These are phyloP conservation scores for Zophobas atratus DNA, from an alignment of 1,140 invertebrate genomes.

Conservation along the genomic window DNA sequence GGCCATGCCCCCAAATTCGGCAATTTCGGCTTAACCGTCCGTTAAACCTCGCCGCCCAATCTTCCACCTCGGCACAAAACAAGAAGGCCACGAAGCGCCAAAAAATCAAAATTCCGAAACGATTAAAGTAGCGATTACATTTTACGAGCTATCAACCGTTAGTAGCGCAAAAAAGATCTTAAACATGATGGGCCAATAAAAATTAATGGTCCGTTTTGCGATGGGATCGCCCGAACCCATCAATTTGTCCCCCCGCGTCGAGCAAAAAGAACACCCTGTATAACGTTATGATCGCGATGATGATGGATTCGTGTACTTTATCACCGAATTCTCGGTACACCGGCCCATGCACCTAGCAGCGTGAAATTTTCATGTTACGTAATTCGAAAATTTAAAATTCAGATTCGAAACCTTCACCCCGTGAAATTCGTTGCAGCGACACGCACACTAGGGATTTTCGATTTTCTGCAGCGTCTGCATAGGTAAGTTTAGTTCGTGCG, in stretches of 20 bases:
- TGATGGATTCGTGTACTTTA: background rate
- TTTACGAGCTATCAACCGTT: background rate
- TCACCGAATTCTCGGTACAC: background rate
- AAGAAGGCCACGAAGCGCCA: background rate
- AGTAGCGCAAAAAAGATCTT: too few relatives aligned
- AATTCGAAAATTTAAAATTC: background rate
- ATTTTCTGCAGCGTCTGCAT: too few relatives aligned
- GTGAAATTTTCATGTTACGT: background rate
- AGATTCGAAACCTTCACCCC: background rate
- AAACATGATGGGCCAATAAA: background rate
- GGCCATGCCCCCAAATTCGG: too few relatives aligned
- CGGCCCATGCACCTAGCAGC: too few relatives aligned
- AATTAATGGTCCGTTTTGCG: background rate
- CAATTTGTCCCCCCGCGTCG: background rate
- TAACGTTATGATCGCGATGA: background rate
- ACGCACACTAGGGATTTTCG: background rate
- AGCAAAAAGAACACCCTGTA: slow-evolving; percentile 1
- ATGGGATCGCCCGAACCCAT: background rate
- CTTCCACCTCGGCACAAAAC: too few relatives aligned
- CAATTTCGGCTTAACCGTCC: too few relatives aligned
- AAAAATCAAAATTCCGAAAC: background rate
- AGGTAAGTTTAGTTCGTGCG: background rate
- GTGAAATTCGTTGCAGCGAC: background rate
- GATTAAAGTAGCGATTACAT: background rate
- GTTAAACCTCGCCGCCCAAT: too few relatives aligned